These are phyloP conservation scores for Melanotaenia maccullochi DNA, from an alignment of 2,797 vertebrate genomes.

Conservation along the genomic window DNA sequence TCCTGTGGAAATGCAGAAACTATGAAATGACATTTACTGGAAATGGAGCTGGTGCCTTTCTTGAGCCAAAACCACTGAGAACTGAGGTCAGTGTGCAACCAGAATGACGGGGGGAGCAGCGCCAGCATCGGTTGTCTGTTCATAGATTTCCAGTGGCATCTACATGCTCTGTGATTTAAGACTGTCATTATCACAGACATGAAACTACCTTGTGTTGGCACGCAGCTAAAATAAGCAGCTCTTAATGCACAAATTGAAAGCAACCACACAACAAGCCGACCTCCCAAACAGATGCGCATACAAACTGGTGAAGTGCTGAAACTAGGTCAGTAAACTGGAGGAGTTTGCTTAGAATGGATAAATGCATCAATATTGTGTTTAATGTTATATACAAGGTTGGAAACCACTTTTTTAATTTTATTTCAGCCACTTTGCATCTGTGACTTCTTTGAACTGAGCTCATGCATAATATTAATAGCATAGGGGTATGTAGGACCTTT, in stretches of 20 bases:
- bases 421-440: not conserved
- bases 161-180: slow-evolving; percentile 67
- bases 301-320: slow-evolving; percentile 34
- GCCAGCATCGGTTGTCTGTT: slow-evolving; percentile 69
- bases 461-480: not conserved
- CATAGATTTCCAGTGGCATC: slow-evolving; percentile 75
- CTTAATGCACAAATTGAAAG: slow-evolving; percentile 57
- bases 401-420: slow-evolving; percentile 8
- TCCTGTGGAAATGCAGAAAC: slow-evolving; percentile 74
- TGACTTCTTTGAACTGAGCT: not conserved
- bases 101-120: slow-evolving; percentile 35
- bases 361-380: not conserved
- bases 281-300: slow-evolving; percentile 58
- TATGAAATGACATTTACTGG: slow-evolving; percentile 83
- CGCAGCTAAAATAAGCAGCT: slow-evolving; percentile 35
- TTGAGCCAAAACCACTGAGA: slow-evolving; percentile 75
- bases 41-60: slow-evolving; percentile 75
- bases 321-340: slow-evolving; percentile 30
- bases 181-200: slow-evolving; percentile 63
- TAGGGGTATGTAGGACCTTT: not conserved
- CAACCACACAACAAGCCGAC: slow-evolving; percentile 54
- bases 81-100: slow-evolving; percentile 78
- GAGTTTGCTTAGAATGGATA: slow-evolving; percentile 8
- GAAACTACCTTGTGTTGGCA: slow-evolving; percentile 43
- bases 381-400: not conserved